A percentile compares a stretch with the other conserved stretches of the same genome.
Conservation (phyloP, 2,888 invertebrate genomes). For the Orthonevra nobilis region DNA sequence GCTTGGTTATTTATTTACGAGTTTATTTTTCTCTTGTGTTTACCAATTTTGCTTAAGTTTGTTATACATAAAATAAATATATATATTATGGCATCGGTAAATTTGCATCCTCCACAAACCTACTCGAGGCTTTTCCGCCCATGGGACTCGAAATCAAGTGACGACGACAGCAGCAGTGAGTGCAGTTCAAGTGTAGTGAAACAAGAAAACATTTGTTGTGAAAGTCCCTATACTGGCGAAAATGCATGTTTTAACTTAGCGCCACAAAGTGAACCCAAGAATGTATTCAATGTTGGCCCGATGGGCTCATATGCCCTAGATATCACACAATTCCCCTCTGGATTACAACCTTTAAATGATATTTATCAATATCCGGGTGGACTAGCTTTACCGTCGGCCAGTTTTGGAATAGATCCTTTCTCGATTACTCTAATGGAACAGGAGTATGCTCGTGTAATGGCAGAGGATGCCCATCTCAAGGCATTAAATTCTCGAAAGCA, state of each 20-base stretch:
- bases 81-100: constrained; percentile 78
- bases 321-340: constrained; percentile 11
- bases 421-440: constrained; percentile 83
- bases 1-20: constrained; percentile 41
- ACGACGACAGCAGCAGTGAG: constrained; percentile 61
- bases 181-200: constrained; percentile 61
- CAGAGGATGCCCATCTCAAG: constrained; percentile 87
- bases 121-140: constrained; percentile 83
- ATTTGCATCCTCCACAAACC: constrained; percentile 79
- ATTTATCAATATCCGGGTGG: constrained; percentile 52
- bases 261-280: constrained; percentile 58
- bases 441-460: constrained; percentile 86
- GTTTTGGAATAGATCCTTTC: constrained; percentile 77
- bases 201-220: constrained; percentile 48
- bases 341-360: constrained; percentile 42
- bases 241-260: constrained; percentile 75
- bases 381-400: constrained; percentile 56
- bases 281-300: constrained; percentile 6
- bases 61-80: constrained; percentile 42
- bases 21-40: constrained; percentile 21
- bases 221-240: constrained; percentile 48
- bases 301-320: constrained; percentile 24
- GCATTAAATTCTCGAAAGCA: constrained; percentile 86
- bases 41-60: no score
- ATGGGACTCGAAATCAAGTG: constrained; percentile 81